Evolutionary conservation across 2,113 vertebrate genomes (phyloP).

Genomic region (Lophius piscatorius): DNA sequence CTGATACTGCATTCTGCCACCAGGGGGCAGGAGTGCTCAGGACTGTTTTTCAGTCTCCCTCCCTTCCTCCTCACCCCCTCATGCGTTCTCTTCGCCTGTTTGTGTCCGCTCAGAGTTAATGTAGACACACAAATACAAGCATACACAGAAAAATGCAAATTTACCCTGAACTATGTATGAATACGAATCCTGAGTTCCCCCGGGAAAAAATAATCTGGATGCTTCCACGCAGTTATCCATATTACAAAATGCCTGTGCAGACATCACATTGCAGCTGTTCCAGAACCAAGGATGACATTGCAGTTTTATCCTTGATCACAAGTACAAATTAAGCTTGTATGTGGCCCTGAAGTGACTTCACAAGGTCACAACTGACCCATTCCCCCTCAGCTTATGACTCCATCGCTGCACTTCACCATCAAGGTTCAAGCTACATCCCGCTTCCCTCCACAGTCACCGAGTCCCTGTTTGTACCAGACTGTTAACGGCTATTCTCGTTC

Average conservation of each 20-base stretch:
- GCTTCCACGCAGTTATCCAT: conserved; percentile 15
- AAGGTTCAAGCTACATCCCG: conserved; percentile 31
- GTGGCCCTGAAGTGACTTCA: conserved; percentile 40
- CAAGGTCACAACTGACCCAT: conserved; percentile 38
- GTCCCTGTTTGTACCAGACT: conserved; percentile 52
- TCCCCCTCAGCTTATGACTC: conserved; percentile 9
- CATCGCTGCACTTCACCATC: conserved; percentile 22
- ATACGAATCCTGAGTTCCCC: conserved; percentile 10
- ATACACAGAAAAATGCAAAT: background rate
- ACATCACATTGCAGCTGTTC: background rate
- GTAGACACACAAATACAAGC: background rate
- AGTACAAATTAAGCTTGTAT: conserved; percentile 14
- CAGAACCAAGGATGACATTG: conserved; percentile 38
- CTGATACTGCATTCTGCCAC: conserved; percentile 58
- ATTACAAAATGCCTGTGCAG: background rate
- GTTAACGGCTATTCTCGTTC: conserved; percentile 61
- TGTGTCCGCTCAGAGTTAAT: conserved; percentile 25
- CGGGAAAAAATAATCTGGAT: background rate
- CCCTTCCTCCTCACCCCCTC: conserved; percentile 1
- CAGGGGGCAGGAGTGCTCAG: conserved; percentile 81
- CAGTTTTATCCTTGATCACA: conserved; percentile 44
- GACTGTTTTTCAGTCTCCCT: conserved; percentile 14
- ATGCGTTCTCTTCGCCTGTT: conserved; percentile 39
- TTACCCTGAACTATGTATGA: conserved; percentile 3
- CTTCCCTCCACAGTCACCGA: conserved; percentile 29